These are phyloP conservation scores for Eubucco bourcierii DNA, from an alignment of 2,113 vertebrate species.

Conservation along the genomic window DNA sequence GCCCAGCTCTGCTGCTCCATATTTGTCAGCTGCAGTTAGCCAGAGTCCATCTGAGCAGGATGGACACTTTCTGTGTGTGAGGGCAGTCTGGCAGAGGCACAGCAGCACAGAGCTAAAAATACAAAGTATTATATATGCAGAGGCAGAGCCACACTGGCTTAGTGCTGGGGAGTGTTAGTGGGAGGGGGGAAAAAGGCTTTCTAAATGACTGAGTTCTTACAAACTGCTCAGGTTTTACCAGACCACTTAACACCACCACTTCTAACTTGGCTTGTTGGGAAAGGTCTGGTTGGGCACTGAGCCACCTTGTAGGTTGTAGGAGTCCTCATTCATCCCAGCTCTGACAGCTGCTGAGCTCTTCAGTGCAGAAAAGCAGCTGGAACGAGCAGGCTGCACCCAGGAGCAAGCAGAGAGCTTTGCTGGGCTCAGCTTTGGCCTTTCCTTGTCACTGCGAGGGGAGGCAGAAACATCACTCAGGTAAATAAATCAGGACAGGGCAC, in stretches of 20 bases:
- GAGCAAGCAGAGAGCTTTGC: too few species aligned
- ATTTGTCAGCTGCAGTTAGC: conserved; percentile 48
- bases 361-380: too few species aligned
- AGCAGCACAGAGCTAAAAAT: background rate
- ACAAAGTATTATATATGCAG: background rate
- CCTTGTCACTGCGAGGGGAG: too few species aligned
- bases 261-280: background rate
- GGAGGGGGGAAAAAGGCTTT: background rate
- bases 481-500: too few species aligned
- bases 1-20: conserved; percentile 29
- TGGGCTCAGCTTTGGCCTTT: too few species aligned
- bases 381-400: too few species aligned
- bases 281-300: background rate
- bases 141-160: background rate
- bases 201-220: background rate
- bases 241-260: background rate
- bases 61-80: background rate
- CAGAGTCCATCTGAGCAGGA: conserved; percentile 11
- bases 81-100: conserved; percentile 13
- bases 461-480: too few species aligned
- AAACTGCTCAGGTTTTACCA: background rate
- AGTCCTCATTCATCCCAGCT: too few species aligned
- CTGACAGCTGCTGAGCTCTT: too few species aligned
- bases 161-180: conserved; percentile 1
- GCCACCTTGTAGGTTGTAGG: background rate